phyloP scores from a whole-genome alignment of 2,888 invertebrate genomes.

The Ophioninae sp. region DNA sequence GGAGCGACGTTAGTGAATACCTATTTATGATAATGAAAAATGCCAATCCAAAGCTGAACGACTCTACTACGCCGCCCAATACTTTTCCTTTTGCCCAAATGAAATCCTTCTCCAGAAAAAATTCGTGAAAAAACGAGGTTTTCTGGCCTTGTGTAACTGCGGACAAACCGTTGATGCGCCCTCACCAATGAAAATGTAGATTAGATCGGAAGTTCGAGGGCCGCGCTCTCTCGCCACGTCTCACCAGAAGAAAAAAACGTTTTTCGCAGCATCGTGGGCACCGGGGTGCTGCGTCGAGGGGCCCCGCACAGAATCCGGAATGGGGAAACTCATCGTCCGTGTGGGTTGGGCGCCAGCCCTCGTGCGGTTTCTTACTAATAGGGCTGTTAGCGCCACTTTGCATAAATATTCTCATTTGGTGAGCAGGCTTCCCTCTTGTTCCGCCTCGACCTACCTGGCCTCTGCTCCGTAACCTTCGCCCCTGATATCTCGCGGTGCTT shows the following conservation, averaged over 20 bases:
- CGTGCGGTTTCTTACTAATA: conserved; percentile 63
- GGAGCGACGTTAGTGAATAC: too few species aligned
- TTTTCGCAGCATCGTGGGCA: background rate
- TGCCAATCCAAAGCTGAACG: too few species aligned
- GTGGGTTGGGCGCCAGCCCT: conserved; percentile 15
- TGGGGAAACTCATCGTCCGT: conserved; percentile 14
- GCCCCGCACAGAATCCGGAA: background rate
- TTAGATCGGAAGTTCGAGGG: background rate
- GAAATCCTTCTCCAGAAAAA: background rate
- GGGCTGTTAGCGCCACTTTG: conserved; percentile 68
- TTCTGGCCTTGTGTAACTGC: background rate
- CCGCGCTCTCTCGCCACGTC: background rate
- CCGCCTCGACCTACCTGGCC: conserved; percentile 12
- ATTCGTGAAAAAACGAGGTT: background rate
- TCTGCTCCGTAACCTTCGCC: background rate
- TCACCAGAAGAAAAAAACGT: background rate
- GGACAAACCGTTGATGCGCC: background rate
- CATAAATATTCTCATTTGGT: conserved; percentile 70
- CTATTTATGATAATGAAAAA: too few species aligned
- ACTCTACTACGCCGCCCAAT: too few species aligned
- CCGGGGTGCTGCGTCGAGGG: background rate
- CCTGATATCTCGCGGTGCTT: conserved; percentile 20
- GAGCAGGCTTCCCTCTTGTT: conserved; percentile 46
- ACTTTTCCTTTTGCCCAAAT: too few species aligned
- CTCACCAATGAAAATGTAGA: background rate